Evolutionary conservation across 53 echinoderm and acorn worm species (phyloP).

Genomic region (Holothuria leucospilota): DNA sequence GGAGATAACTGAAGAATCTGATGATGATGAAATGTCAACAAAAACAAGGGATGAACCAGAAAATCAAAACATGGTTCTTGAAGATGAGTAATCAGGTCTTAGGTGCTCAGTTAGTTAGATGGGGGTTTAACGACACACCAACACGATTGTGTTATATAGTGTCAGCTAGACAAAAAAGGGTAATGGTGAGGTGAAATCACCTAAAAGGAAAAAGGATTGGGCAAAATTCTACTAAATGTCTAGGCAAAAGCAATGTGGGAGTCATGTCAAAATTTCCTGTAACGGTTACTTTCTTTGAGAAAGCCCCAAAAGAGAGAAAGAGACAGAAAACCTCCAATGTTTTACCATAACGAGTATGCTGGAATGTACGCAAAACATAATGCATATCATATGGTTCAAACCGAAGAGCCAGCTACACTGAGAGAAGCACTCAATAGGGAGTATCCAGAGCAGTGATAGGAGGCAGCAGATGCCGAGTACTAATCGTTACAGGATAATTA

Average conservation of each 20-base stretch:
- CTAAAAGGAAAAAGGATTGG: too few relatives aligned
- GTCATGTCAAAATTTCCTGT: too few relatives aligned
- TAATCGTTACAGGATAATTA: not conserved
- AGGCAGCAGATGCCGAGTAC: not conserved
- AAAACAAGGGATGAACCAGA: not conserved
- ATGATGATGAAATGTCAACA: slow-evolving; percentile 8
- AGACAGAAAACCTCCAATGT: slow-evolving; percentile 21
- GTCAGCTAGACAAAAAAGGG: too few relatives aligned
- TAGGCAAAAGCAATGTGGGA: too few relatives aligned
- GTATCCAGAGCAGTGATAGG: not conserved
- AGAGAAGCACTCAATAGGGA: not conserved
- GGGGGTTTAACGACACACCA: too few relatives aligned
- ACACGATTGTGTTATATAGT: too few relatives aligned
- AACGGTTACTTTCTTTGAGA: too few relatives aligned
- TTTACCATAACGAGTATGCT: slow-evolving; percentile 2
- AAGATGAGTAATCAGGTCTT: slow-evolving; percentile 4
- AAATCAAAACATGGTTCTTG: not conserved
- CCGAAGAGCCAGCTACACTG: not conserved
- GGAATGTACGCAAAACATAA: not conserved
- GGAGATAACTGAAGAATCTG: not conserved
- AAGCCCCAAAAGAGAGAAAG: too few relatives aligned
- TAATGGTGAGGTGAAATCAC: too few relatives aligned
- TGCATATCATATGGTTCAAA: slow-evolving; percentile 3
- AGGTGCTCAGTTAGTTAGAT: too few relatives aligned
- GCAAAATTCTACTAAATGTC: too few relatives aligned